Base-by-base conservation (phyloP, 2,888 invertebrate genomes). In the Ommatoiulus sabulosus region DNA sequence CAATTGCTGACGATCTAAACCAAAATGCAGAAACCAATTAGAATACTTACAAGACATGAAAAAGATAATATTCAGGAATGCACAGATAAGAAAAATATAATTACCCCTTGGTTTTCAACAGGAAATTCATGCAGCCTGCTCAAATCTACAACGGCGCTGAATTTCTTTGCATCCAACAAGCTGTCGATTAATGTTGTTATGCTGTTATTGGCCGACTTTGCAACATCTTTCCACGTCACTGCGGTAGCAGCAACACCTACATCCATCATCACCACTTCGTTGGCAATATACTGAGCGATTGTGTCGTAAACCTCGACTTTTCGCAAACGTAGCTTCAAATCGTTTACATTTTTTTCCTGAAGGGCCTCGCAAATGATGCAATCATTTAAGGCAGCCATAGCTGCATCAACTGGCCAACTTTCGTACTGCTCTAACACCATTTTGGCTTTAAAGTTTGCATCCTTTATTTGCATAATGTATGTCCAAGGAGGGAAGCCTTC, bases 321-420 rank as follows among this genome's bases (percentile, higher is more conserved):
- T 35, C n/a, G 44, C 44, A 86, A 44, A 24, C 48, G n/a, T 2
- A 86, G 15, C 8, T 44, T 52, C 48, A 87, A 52, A 20, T 87
- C 87, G 8, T 52, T 15, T 0, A 1, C 7, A 17, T 35, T 8
- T 43, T 57, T 20, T n/a, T 87, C 15, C 15, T 87, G 12, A 44
- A 87, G 44, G 5, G 46, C 0, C 6, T 35, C 35, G 24, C 46
- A 17, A 72, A 43, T 35, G 8, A 84, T 52, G 44, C 84, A 84
- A 52, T 20, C 48, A 17, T 87, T 46, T 48, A 89, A 84, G 44
- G 87, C 48, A 17, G 46, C 7, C 20, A 87, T 3, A 7, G 89
- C 89, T 20, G 5, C 84, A 17, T 87, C 72, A 20, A 84, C 44
- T 7, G 87, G 84, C 89, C 89, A 89, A 20, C 57, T 84, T 20